These are phyloP conservation scores for Caenorhabditis sp. DNA, from an alignment of 2,888 invertebrate species.

Conservation along the genomic window DNA sequence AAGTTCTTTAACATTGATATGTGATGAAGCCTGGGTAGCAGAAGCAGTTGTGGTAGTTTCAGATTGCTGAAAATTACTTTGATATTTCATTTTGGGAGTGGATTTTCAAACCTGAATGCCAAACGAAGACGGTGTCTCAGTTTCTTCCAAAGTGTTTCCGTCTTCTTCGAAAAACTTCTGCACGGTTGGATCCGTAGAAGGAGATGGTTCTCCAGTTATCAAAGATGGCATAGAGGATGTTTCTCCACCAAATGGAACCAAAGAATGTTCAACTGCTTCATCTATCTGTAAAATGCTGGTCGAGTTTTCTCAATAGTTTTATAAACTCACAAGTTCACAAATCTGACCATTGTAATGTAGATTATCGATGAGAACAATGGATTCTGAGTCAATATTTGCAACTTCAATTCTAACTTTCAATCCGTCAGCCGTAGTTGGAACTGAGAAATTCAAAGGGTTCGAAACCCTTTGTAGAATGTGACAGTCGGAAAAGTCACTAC, in stretches of 20 bases:
- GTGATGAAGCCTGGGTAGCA: not conserved
- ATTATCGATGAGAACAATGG: conserved; percentile 77
- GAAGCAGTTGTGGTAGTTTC: not conserved
- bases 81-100: not conserved
- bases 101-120: not conserved
- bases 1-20: conserved; percentile 61
- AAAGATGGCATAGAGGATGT: conserved; percentile 5
- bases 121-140: not conserved
- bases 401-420: conserved; percentile 76
- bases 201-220: conserved; percentile 17
- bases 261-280: conserved; percentile 36
- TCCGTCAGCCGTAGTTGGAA: conserved; percentile 73
- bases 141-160: not conserved
- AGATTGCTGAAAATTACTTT: not conserved
- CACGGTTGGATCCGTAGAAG: conserved; percentile 13
- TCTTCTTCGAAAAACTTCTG: conserved; percentile 52
- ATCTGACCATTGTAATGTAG: conserved; percentile 78
- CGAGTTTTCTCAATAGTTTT: no score
- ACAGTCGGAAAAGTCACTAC: conserved; percentile 9
- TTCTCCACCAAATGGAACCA: conserved; percentile 6
- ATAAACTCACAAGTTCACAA: conserved; percentile 75
- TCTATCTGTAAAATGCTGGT: conserved; percentile 27
- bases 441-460: conserved; percentile 67
- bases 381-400: conserved; percentile 68
- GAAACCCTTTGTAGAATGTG: conserved; percentile 20